Evolutionary conservation across 2,797 vertebrate species (phyloP), one percentile per base, ranked within the genome.

Genomic region (Arremon brunneinucha): DNA sequence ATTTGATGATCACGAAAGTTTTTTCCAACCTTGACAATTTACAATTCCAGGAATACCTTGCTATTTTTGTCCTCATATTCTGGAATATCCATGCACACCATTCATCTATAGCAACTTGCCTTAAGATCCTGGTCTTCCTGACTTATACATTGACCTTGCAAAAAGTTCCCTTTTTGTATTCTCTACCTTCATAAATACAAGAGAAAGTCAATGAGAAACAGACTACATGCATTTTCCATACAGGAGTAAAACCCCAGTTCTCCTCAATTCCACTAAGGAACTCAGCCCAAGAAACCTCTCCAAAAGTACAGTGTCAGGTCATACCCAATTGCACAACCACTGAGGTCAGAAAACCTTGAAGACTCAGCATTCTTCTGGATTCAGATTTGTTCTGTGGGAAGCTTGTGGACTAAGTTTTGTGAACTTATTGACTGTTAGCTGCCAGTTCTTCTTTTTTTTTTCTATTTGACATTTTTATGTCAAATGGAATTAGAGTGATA

Each of bases 231-330:
- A 32, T 69, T 68, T 65, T 64, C 3, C 0, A 0, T 18, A 7
- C 4, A 41, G 11, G 11, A 11, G 2, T 6, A 63, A 32, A 72
- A 59, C 16, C 0, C 0, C 2, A 2, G 1, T 46, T 10, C 6
- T 53, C 30, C 18, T 52, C 23, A 41, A 1, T 87, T 79, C n/a
- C 13, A 18, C 9, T 7, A 34, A 52, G 8, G 4, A 71, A 28
- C 14, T 78, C 49, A 28, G 5, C 17, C 37, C 22, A 75, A n/a
- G 19, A 0, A 83, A 76, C 8, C 4, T 65, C 43, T 55, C 35
- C 16, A 59, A 78, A 88, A 64, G 4, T 20, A 19, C 20, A 63
- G 12, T 4, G 21, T 49, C 50, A 55, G 55, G 69, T 43, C 5
- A 27, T 10, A 30, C 3, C 6, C 12, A 17, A 0, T 21, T 44